phyloP scores from a whole-genome alignment of 2,888 invertebrate genomes.

The Diabrotica balteata region DNA sequence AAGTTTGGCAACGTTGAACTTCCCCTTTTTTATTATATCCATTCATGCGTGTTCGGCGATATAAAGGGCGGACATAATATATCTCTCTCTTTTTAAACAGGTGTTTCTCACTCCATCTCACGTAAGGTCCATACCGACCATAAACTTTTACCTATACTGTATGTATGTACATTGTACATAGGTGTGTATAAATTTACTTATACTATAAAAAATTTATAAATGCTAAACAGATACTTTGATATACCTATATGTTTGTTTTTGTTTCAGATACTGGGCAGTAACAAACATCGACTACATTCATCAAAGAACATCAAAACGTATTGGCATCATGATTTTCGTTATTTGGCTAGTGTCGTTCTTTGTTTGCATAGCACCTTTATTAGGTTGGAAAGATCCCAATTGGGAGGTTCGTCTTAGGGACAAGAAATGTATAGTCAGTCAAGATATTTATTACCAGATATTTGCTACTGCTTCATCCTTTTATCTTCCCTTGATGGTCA shows the following conservation, averaged over 20 bases:
- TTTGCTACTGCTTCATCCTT: constrained; percentile 92
- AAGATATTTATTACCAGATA: constrained; percentile 84
- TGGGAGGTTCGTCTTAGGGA: constrained; percentile 69
- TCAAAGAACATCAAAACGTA: constrained; percentile 76
- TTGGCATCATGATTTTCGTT: constrained; percentile 81
- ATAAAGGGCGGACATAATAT: too few species aligned
- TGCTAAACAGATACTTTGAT: too few species aligned
- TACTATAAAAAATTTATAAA: too few species aligned
- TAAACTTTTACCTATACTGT: too few species aligned
- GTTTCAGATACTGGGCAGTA: constrained; percentile 40
- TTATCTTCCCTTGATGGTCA: constrained; percentile 85
- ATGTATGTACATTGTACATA: too few species aligned
- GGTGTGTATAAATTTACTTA: too few species aligned
- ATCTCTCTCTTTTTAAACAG: too few species aligned
- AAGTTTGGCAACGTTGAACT: too few species aligned
- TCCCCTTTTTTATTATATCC: too few species aligned
- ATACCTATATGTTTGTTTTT: background rate
- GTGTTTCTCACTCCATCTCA: too few species aligned
- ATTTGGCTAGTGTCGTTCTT: constrained; percentile 85
- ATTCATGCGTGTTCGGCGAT: too few species aligned
- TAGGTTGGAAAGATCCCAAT: constrained; percentile 81
- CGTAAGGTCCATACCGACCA: too few species aligned
- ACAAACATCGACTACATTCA: constrained; percentile 74
- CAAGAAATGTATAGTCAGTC: constrained; percentile 80
- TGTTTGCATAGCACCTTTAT: constrained; percentile 86